Evolutionary conservation across 1,140 invertebrate genomes (phyloP).

Genomic region (Antheraea mylitta): DNA sequence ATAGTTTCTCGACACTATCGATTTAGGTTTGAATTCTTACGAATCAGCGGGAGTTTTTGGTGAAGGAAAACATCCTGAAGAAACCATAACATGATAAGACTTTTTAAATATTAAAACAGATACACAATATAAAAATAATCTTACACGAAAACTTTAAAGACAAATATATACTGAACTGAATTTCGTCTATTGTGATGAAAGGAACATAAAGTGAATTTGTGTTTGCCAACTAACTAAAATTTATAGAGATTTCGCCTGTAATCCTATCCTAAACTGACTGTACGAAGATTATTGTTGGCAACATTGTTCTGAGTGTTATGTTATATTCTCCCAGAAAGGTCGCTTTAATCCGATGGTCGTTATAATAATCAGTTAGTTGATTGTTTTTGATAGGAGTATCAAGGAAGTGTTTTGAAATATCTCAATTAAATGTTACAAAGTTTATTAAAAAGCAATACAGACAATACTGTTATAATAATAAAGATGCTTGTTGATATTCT

Average conservation of each 20-base stretch:
- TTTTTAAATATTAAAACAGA: no score
- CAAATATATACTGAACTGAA: neutral
- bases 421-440: neutral
- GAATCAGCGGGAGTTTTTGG: no score
- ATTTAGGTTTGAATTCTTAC: no score
- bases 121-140: no score
- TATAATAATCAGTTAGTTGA: neutral
- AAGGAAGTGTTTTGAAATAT: neutral
- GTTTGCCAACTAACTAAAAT: conserved; percentile 30
- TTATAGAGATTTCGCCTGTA: conserved; percentile 25
- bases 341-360: neutral
- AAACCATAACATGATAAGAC: no score
- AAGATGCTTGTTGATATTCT: no score
- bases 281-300: conserved; percentile 29
- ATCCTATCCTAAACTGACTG: conserved; percentile 30
- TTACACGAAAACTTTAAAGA: neutral
- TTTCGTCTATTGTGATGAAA: neutral
- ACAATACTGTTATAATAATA: neutral
- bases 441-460: no score
- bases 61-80: no score
- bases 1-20: no score
- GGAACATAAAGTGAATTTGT: conserved; percentile 17
- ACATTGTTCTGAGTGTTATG: conserved; percentile 24
- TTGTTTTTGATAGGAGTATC: conserved; percentile 1
- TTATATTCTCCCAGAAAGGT: conserved; percentile 18